Percentiles rank a stretch among this genome's conserved stretches.
Conservation (phyloP, 2,113 vertebrate genomes). For the Canis aureus region DNA sequence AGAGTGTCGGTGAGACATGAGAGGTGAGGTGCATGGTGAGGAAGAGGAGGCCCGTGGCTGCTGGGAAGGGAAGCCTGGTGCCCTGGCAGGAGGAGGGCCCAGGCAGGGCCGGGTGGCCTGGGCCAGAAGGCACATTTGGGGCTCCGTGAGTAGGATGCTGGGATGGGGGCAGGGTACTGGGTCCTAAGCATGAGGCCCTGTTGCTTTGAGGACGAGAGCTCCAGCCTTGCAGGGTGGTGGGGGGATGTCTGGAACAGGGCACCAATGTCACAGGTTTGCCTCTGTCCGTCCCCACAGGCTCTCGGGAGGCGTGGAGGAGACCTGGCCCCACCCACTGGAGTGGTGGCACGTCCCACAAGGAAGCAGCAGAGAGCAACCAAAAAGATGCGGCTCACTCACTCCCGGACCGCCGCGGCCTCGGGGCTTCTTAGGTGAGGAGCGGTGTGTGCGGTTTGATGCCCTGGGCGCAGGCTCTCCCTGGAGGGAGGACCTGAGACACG, state of each 20-base stretch:
- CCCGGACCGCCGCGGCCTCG: accelerated
- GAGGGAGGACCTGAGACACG: accelerated
- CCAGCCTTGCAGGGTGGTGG: neutral
- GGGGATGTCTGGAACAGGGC: neutral
- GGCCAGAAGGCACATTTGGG: neutral
- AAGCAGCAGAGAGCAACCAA: neutral
- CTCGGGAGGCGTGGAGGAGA: accelerated
- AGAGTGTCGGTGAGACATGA: accelerated
- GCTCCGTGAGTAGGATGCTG: neutral
- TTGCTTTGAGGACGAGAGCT: neutral
- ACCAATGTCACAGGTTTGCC: neutral
- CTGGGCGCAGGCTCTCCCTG: neutral
- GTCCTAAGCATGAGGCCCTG: neutral
- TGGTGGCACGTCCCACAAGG: accelerated
- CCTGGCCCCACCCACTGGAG: accelerated
- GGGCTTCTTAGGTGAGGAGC: neutral
- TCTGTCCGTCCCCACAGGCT: neutral
- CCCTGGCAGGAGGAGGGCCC: accelerated
- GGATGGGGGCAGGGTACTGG: too few species aligned
- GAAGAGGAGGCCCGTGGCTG: neutral
- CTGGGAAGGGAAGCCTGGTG: too few species aligned
- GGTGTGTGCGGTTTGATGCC: accelerated
- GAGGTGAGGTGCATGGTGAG: too few species aligned
- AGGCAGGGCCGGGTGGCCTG: accelerated
- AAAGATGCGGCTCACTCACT: neutral